Conservation (phyloP, 2,797 vertebrate species). For the Apodemus agrarius region DNA sequence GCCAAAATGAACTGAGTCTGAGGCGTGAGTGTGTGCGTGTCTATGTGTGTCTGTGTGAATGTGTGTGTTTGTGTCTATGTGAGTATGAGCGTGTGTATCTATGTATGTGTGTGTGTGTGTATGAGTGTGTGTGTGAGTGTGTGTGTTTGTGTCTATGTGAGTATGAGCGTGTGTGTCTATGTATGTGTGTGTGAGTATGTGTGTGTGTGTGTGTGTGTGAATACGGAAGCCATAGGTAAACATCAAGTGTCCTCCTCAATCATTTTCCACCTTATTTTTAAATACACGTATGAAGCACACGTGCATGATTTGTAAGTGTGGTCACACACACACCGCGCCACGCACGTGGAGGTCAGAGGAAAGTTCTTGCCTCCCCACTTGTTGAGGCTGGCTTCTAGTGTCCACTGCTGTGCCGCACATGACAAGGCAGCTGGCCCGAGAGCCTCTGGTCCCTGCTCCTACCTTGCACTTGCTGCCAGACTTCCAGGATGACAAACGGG, state of each 20-base stretch:
- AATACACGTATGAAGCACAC: not conserved
- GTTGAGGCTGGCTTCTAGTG: not conserved
- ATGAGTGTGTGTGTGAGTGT: not conserved
- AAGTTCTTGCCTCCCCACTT: not conserved
- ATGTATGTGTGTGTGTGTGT: not conserved
- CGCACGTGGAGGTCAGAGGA: not conserved
- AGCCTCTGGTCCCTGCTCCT: not conserved
- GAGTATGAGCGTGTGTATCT: rapidly evolving
- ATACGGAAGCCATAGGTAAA: not conserved
- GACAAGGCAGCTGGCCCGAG: not conserved
- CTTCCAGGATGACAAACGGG: too few relatives aligned
- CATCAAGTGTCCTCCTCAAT: not conserved
- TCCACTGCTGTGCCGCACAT: too few relatives aligned
- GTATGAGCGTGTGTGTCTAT: too few relatives aligned
- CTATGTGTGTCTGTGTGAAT: not conserved
- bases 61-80: not conserved
- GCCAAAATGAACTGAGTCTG: not conserved
- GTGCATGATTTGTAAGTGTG: not conserved
- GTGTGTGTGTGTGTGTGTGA: too few relatives aligned
- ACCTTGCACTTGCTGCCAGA: not conserved
- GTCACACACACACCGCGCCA: not conserved
- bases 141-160: too few relatives aligned
- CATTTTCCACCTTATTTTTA: not conserved
- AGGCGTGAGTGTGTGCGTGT: not conserved
- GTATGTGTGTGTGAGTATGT: too few relatives aligned